These are phyloP conservation scores for Chrysotoxum bicinctum DNA, from an alignment of 2,888 invertebrate genomes.

Conservation along the genomic window DNA sequence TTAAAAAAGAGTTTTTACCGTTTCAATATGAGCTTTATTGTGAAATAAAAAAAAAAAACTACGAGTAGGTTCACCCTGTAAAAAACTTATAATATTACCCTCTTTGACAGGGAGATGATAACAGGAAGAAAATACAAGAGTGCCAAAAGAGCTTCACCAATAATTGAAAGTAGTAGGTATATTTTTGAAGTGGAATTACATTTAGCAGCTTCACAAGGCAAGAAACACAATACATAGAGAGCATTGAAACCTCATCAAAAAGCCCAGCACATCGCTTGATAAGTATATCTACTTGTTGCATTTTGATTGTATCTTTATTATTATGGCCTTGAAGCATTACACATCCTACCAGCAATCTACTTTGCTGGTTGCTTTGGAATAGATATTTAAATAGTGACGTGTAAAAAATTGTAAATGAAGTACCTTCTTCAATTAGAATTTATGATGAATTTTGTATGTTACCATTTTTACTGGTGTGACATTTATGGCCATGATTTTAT, in stretches of 20 bases:
- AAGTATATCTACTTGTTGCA: constrained; percentile 54
- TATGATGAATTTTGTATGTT: too few relatives aligned
- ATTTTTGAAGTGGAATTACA: not conserved
- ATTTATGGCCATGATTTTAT: too few relatives aligned
- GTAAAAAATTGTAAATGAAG: not conserved
- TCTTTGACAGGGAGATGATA: too few relatives aligned
- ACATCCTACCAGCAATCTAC: not conserved
- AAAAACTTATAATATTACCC: too few relatives aligned
- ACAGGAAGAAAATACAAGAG: too few relatives aligned
- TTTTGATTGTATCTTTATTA: constrained; percentile 29
- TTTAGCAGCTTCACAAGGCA: not conserved
- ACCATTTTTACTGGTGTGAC: too few relatives aligned
- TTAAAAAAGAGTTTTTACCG: too few relatives aligned
- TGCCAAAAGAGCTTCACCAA: not conserved
- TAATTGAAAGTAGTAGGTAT: not conserved
- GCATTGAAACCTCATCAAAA: constrained; percentile 54
- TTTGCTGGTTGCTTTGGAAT: not conserved
- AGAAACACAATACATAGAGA: not conserved
- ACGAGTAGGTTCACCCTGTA: too few relatives aligned
- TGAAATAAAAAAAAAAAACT: too few relatives aligned
- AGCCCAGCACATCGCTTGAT: constrained; percentile 22
- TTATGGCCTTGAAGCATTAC: not conserved
- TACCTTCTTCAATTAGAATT: too few relatives aligned
- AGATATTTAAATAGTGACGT: not conserved
- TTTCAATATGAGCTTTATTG: too few relatives aligned